Base-by-base conservation (phyloP, 2,113 vertebrate species). In the Astur gentilis region DNA sequence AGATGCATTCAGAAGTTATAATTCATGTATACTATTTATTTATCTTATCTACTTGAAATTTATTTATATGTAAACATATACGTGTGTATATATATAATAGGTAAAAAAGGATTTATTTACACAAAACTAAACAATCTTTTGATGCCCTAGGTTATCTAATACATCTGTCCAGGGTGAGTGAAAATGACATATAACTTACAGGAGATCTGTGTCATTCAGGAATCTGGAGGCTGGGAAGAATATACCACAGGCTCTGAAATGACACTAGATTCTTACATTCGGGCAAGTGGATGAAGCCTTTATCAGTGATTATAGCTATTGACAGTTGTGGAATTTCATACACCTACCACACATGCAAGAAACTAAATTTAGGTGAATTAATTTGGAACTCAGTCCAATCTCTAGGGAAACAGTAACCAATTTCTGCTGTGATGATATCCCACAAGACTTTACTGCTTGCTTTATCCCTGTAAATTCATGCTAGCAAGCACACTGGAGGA, bases 361-460 rank as follows among this genome's bases (percentile, higher is more conserved):
- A 90, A n/a, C 52, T 95, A 88, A 86, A 96, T 88, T 49, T 85
- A 71, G 27, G 13, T 83, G 61, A 54, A 67, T 64, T 93, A 22
- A 45, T 38, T 58, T 88, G 79, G 17, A 96, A 64, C 11, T 79
- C 22, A 11, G 6, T 31, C 47, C 11, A 7, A 20, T 94, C 42
- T 64, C 52, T 90, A 87, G 60, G 57, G 52, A 90, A 95, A 85
- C 11, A 0, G 70, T 50, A 95, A 85, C 50, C 25, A 81, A 18
- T 69, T 10, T 78, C 58, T 92, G 19, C 40, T 90, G 52, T 45
- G 79, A 67, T 88, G 20, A 32, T 49, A 83, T 40, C 31, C n/a
- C 25, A 31, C 2, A 57, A 8, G 20, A 23, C 77, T 70, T 64
- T 6, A 67, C 5, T 49, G 18, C 11, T 78, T 75, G 14, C 1